Percentiles rank a stretch among this genome's conserved stretches.
phyloP scores from a whole-genome alignment of 2,888 invertebrate species.

The Thymelicus lineola region DNA sequence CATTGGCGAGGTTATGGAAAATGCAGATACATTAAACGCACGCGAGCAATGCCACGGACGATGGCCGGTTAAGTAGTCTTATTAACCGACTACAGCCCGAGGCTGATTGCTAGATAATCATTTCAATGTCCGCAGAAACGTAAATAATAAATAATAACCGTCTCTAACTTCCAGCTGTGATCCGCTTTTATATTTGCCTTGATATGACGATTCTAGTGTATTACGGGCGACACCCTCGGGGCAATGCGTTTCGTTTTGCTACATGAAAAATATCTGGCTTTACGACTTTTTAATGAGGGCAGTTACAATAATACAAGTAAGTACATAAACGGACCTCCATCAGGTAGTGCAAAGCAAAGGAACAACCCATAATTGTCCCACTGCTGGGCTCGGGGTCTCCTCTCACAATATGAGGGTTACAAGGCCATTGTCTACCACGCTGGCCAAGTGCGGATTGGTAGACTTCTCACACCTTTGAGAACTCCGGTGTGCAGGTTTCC shows the following conservation, averaged over 20 bases:
- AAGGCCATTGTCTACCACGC: too few relatives aligned
- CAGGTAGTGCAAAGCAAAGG: too few relatives aligned
- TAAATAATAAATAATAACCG: slow-evolving; percentile 37
- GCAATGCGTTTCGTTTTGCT: slow-evolving; percentile 26
- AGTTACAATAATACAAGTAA: slow-evolving; percentile 11
- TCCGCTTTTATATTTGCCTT: slow-evolving; percentile 31
- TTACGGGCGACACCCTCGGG: slow-evolving; percentile 26
- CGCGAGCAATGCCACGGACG: slow-evolving; percentile 31
- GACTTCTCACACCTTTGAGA: too few relatives aligned
- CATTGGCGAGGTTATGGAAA: slow-evolving; percentile 28
- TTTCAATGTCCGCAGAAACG: slow-evolving; percentile 38
- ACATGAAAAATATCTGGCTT: slow-evolving; percentile 30
- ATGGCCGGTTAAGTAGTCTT: slow-evolving; percentile 33
- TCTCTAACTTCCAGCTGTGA: slow-evolving; percentile 29
- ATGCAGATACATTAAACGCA: slow-evolving; percentile 36
- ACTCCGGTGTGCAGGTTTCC: too few relatives aligned
- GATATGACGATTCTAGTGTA: slow-evolving; percentile 34
- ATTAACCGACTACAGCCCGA: slow-evolving; percentile 25
- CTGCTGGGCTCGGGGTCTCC: too few relatives aligned
- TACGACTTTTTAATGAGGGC: slow-evolving; percentile 20
- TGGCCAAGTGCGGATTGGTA: too few relatives aligned
- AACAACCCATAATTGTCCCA: too few relatives aligned
- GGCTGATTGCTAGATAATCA: slow-evolving; percentile 38
- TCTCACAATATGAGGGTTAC: too few relatives aligned
- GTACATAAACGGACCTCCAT: slow-evolving; percentile 7